These are phyloP conservation scores for Prostheceraeus crozeri DNA, from an alignment of 2,888 invertebrate genomes.

Conservation along the genomic window DNA sequence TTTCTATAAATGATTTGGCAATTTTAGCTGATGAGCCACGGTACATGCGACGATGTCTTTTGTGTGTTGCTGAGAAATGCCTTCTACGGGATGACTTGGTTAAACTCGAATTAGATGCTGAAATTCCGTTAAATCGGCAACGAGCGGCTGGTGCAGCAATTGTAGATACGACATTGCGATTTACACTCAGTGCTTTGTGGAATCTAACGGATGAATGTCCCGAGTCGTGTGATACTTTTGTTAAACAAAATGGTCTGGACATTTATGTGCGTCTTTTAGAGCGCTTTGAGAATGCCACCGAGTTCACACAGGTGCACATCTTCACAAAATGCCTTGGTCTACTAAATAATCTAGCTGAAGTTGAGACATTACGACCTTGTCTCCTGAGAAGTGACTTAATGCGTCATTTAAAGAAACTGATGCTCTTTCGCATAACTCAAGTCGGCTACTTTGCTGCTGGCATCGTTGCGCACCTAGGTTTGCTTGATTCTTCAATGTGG, in stretches of 20 bases:
- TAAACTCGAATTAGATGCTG: not conserved
- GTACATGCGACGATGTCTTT: conserved; percentile 22
- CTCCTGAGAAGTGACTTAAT: conserved; percentile 62
- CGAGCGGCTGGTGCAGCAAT: conserved; percentile 41
- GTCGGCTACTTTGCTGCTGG: conserved; percentile 69
- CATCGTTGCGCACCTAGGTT: conserved; percentile 67
- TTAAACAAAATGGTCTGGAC: conserved; percentile 65
- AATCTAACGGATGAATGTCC: conserved; percentile 72
- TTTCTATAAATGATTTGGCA: conserved; percentile 46
- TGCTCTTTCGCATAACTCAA: conserved; percentile 51
- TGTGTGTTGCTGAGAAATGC: conserved; percentile 31
- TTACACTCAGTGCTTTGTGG: conserved; percentile 70
- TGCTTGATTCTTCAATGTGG: too few relatives aligned
- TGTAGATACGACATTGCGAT: conserved; percentile 68
- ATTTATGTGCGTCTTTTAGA: conserved; percentile 63
- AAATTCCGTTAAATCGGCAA: not conserved
- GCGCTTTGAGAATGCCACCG: conserved; percentile 62
- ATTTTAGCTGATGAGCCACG: conserved; percentile 29
- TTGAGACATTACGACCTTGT: conserved; percentile 60
- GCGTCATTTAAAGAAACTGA: conserved; percentile 58
- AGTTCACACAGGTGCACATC: conserved; percentile 58
- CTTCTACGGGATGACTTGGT: conserved; percentile 13
- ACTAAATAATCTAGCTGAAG: conserved; percentile 71
- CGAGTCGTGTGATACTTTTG: conserved; percentile 65
- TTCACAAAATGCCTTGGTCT: conserved; percentile 70